Evolutionary conservation across 2,797 vertebrate species (phyloP).

Genomic region (Simalia tracyae): DNA sequence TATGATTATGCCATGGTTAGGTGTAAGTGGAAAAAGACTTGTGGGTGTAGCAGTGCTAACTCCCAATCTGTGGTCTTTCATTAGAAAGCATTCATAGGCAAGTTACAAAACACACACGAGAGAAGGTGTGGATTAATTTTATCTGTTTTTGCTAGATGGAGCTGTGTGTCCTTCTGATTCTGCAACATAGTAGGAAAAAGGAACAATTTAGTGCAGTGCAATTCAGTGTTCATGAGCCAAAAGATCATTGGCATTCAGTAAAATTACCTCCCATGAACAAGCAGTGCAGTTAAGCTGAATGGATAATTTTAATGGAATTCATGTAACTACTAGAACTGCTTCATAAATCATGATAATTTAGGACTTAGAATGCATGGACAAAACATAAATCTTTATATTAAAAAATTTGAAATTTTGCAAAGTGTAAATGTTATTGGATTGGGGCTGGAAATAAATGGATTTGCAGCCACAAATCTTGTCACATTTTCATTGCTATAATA

Average conservation of each 20-base stretch:
- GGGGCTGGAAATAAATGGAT: conserved; percentile 37
- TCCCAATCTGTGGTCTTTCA: not conserved
- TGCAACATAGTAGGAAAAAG: conserved; percentile 36
- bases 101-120: not conserved
- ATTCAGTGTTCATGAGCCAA: conserved; percentile 55
- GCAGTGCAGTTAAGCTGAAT: conserved; percentile 41
- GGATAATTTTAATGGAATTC: conserved; percentile 11
- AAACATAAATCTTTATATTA: conserved; percentile 55
- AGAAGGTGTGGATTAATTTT: not conserved
- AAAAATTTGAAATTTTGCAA: conserved; percentile 49
- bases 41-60: not conserved
- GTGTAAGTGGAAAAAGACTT: not conserved
- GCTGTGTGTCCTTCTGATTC: conserved; percentile 10
- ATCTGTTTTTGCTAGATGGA: conserved; percentile 33
- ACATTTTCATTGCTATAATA: conserved; percentile 56
- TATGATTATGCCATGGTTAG: not conserved
- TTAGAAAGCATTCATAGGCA: not conserved
- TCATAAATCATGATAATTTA: conserved; percentile 55
- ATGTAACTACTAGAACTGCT: not conserved
- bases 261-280: conserved; percentile 58
- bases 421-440: conserved; percentile 48
- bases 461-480: conserved; percentile 60
- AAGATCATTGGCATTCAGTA: conserved; percentile 43
- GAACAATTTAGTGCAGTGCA: conserved; percentile 53
- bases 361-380: conserved; percentile 24